A percentile compares a stretch with the other conserved stretches of the same genome.
Conservation (phyloP, 2,113 vertebrate species). For the Hyla sarda region DNA sequence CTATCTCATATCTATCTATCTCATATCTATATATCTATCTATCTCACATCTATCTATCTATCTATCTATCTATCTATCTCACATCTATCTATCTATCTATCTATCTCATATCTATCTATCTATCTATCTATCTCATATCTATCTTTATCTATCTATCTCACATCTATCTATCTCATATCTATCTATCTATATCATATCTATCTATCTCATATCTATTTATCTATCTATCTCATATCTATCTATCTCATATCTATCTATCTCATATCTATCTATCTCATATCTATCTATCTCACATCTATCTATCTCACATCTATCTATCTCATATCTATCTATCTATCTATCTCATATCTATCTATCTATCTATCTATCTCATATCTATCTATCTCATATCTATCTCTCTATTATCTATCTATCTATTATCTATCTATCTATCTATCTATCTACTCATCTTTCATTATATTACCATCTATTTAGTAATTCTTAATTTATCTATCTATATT, state of each 20-base stretch:
- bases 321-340: neutral
- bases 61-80: constrained; percentile 3
- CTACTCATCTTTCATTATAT: neutral
- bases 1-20: no score
- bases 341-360: neutral
- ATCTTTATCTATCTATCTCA: no score
- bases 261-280: no score
- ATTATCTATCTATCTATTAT: no score
- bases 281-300: no score
- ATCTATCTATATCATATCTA: neutral
- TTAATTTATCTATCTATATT: neutral
- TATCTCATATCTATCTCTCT: no score
- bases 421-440: constrained; percentile 4
- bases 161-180: no score
- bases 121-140: no score
- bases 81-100: neutral
- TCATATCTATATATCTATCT: no score
- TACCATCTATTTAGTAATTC: no score
- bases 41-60: neutral
- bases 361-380: no score
- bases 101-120: no score
- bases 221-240: neutral
- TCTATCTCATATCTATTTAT: neutral
- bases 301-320: neutral
- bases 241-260: neutral